Base-by-base conservation (phyloP, 1,140 invertebrate species). In the Notospermus geniculatus region DNA sequence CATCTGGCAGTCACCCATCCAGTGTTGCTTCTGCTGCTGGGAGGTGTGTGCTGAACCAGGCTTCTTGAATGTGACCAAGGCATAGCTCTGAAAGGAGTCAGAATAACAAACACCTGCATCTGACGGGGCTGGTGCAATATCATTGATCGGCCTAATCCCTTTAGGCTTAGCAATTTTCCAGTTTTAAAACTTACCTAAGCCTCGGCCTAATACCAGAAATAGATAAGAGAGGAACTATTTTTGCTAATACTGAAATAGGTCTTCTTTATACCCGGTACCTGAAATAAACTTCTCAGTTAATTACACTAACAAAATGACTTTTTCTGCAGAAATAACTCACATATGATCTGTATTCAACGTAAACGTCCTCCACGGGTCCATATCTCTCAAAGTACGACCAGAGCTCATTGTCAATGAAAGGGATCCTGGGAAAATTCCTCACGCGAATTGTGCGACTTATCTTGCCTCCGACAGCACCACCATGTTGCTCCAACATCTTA, bases 1-100 rank as follows among this genome's bases (percentile, higher is more conserved):
- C 5, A 50, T 5, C 5, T 7, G 46, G 25, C 4, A 27, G 25
- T 50, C 25, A 27, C 46, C 46, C 4, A 50, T 5, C 19, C 25
- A 50, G 25, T 50, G 46, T 50, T n/a, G 5, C 25, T 50, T 50
- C 46, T 50, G 46, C n/a, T 50, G 46, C 46, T 23, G 46, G n/a
- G 46, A 5, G 4, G 46, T 50, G 46, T 27, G 25, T 4, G 46
- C 46, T 50, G 46, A 50, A 4, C 46, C 46, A 5, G 25, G 46
- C 9, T 50, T 50, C 46, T 50, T 50, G 25, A 23, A 50, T 4
- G n/a, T 19, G 4, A 50, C 46, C 25, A 50, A 27, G 25, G 46
- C 46, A 50, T 23, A 50, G 25, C 25, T 50, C 46, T 50, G 46
- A 50, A 50, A 50, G n/a, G 11, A 43, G 39, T 13, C 11, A 43